phyloP scores from a whole-genome alignment of 2,888 invertebrate species.

The Trichogramma evanescens region DNA sequence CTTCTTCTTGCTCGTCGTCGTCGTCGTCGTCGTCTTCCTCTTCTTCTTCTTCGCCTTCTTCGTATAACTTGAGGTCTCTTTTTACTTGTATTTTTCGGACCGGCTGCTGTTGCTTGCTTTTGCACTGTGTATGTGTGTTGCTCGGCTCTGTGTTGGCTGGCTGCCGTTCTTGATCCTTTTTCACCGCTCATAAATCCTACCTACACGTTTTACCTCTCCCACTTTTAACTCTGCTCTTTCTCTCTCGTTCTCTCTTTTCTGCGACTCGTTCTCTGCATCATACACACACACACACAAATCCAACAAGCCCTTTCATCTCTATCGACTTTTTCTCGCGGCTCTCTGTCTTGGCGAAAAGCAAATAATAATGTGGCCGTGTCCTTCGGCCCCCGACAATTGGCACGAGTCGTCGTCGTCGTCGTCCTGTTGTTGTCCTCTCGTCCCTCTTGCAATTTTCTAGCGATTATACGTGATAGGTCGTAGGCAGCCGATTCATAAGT shows the following conservation, averaged over 20 bases:
- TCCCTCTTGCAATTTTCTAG: too few species aligned
- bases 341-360: neutral
- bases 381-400: too few species aligned
- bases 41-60: neutral
- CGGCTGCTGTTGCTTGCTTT: too few species aligned
- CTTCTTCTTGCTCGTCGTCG: constrained; percentile 20
- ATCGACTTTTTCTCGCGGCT: neutral
- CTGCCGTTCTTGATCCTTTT: neutral
- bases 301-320: too few species aligned
- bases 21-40: constrained; percentile 17
- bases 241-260: neutral
- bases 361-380: too few species aligned
- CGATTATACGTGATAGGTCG: too few species aligned
- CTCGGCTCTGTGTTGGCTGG: neutral
- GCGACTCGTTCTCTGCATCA: neutral
- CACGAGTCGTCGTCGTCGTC: neutral
- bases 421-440: neutral
- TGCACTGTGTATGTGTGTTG: neutral
- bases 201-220: neutral
- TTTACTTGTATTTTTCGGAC: neutral
- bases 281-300: too few species aligned
- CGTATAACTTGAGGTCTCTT: constrained; percentile 13
- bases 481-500: too few species aligned
- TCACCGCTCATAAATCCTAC: neutral
- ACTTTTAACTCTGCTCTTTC: neutral